These are phyloP conservation scores for Tuberolachnus salignus DNA, from an alignment of 2,888 invertebrate genomes.

Conservation along the genomic window DNA sequence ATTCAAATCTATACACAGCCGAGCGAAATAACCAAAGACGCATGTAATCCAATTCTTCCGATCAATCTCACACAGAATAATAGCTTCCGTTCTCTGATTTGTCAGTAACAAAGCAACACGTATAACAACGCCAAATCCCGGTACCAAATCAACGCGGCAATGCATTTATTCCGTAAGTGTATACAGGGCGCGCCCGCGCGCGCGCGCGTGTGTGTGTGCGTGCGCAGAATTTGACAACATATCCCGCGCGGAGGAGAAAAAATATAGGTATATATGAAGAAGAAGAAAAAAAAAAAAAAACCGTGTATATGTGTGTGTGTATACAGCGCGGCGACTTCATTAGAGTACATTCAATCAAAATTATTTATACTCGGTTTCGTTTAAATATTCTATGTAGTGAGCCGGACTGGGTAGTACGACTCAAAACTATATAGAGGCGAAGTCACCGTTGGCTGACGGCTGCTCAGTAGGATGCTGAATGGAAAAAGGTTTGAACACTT, in stretches of 20 bases:
- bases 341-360: constrained; percentile 38
- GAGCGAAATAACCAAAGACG: constrained; percentile 23
- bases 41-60: constrained; percentile 49
- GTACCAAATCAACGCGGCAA: constrained; percentile 12
- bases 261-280: neutral
- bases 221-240: too few relatives aligned
- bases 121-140: constrained; percentile 22
- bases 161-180: neutral
- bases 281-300: too few relatives aligned
- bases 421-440: too few relatives aligned
- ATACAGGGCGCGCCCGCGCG: too few relatives aligned
- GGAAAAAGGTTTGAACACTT: too few relatives aligned
- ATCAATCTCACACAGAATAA: constrained; percentile 47
- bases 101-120: constrained; percentile 47
- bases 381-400: neutral
- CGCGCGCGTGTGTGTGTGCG: too few relatives aligned
- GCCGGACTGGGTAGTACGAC: too few relatives aligned
- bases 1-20: neutral
- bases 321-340: neutral
- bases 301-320: too few relatives aligned
- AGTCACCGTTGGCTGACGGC: too few relatives aligned
- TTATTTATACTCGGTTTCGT: constrained; percentile 1
- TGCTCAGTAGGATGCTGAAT: too few relatives aligned
- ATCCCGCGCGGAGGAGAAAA: too few relatives aligned
- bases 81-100: constrained; percentile 29